phyloP scores from a whole-genome alignment of 2,888 invertebrate genomes.

The Globia sparganii region DNA sequence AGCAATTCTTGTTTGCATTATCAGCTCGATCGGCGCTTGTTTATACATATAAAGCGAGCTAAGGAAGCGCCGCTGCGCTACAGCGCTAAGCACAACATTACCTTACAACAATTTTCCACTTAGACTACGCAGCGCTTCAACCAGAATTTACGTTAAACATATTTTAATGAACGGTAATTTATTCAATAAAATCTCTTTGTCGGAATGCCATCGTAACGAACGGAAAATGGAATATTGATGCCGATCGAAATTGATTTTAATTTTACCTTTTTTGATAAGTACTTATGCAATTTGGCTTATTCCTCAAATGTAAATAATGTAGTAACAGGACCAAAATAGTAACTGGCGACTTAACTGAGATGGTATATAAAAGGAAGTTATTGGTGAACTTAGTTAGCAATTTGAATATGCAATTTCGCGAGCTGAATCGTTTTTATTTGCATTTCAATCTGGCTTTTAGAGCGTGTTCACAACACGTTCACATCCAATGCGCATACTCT shows the following conservation, averaged over 20 bases:
- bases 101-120: conserved; percentile 56
- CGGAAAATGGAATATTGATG: conserved; percentile 86
- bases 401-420: conserved; percentile 64
- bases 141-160: conserved; percentile 72
- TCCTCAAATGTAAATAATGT: conserved; percentile 55
- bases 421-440: conserved; percentile 62
- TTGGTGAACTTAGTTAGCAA: conserved; percentile 56
- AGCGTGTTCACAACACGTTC: conserved; percentile 52
- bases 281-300: conserved; percentile 68
- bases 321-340: conserved; percentile 36
- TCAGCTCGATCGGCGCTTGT: conserved; percentile 51
- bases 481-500: conserved; percentile 44
- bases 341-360: conserved; percentile 32
- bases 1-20: conserved; percentile 59
- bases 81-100: conserved; percentile 52
- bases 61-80: conserved; percentile 27
- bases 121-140: conserved; percentile 45
- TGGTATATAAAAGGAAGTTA: conserved; percentile 42
- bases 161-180: conserved; percentile 86
- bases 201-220: conserved; percentile 81
- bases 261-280: conserved; percentile 75
- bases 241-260: conserved; percentile 81
- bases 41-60: conserved; percentile 37
- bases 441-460: conserved; percentile 63
- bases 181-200: conserved; percentile 88